phyloP scores from a whole-genome alignment of 1,140 invertebrate genomes.

The Aleiodes sp. region DNA sequence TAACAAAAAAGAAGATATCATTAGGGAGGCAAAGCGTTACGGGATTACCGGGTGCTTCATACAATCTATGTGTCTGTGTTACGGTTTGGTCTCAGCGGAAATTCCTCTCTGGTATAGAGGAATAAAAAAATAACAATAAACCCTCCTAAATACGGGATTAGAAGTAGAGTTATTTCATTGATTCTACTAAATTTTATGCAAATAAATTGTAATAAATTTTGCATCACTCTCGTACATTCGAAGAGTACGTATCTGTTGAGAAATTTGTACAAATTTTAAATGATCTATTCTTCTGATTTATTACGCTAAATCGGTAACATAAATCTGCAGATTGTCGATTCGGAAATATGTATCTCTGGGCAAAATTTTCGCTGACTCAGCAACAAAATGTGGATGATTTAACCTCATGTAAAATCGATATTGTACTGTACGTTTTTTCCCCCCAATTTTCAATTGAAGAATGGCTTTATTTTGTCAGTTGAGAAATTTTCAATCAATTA shows the following conservation, averaged over 20 bases:
- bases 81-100: conserved; percentile 4
- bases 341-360: background rate
- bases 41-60: conserved; percentile 32
- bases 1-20: conserved; percentile 33
- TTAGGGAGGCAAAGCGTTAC: conserved; percentile 29
- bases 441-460: background rate
- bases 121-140: conserved; percentile 12
- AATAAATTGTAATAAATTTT: conserved; percentile 4
- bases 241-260: conserved; percentile 14
- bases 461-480: conserved; percentile 12
- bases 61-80: conserved; percentile 15
- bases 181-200: background rate
- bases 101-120: conserved; percentile 14
- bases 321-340: conserved; percentile 29
- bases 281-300: conserved; percentile 21
- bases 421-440: background rate
- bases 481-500: conserved; percentile 29
- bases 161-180: background rate
- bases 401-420: background rate
- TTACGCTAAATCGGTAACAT: conserved; percentile 15
- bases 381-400: background rate
- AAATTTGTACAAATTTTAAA: conserved; percentile 13
- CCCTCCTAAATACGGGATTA: background rate
- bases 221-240: background rate
- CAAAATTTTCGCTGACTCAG: background rate